phyloP scores from a whole-genome alignment of 2,113 vertebrate genomes.

The Crotophaga sulcirostris region DNA sequence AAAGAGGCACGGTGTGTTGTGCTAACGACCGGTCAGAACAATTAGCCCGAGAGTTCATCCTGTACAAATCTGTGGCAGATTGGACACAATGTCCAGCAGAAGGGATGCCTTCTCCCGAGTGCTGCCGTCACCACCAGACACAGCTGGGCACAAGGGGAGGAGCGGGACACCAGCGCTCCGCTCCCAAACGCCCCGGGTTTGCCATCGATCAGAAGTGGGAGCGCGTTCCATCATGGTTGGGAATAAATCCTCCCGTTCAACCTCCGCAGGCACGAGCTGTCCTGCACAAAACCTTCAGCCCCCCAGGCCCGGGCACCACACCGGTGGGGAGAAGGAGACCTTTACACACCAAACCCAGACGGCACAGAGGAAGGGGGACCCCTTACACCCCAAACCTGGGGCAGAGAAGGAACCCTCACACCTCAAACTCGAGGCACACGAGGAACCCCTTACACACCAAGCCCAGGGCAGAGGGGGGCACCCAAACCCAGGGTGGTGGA shows the following conservation, averaged over 20 bases:
- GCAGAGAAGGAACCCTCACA: no score
- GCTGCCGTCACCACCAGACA: not conserved
- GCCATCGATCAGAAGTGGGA: not conserved
- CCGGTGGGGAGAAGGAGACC: no score
- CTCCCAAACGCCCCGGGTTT: not conserved
- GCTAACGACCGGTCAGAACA: not conserved
- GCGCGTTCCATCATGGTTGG: not conserved
- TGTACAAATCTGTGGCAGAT: not conserved
- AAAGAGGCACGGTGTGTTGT: not conserved
- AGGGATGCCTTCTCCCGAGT: not conserved
- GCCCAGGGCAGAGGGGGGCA: no score
- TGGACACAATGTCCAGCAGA: not conserved
- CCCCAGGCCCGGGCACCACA: not conserved
- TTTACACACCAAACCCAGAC: no score
- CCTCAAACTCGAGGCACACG: no score
- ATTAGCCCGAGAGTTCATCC: rapidly evolving
- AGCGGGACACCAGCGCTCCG: not conserved
- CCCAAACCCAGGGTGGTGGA: no score
- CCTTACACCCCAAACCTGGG: not conserved
- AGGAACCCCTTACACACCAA: no score
- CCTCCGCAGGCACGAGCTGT: not conserved
- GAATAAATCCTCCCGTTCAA: no score
- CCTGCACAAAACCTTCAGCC: not conserved
- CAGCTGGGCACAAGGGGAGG: not conserved
- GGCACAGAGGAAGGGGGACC: not conserved